These are phyloP conservation scores for Trachelus tabidus DNA, from an alignment of 2,888 invertebrate genomes.

Conservation along the genomic window DNA sequence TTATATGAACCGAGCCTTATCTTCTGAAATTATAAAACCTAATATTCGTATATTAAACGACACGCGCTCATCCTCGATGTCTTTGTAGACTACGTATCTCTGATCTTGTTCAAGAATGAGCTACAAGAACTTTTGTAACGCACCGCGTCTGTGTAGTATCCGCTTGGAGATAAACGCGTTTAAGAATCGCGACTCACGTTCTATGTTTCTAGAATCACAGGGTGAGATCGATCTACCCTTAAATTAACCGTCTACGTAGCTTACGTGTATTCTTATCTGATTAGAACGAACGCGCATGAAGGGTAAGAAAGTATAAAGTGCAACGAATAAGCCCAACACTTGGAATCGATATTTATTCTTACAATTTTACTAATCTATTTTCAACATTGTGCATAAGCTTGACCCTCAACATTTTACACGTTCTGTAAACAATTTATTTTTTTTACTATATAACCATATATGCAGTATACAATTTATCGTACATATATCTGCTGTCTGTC, in stretches of 20 bases:
- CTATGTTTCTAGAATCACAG: background rate
- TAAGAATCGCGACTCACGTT: background rate
- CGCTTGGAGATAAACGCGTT: background rate
- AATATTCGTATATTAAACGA: background rate
- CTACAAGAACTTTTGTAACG: constrained; percentile 30
- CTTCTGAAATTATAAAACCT: constrained; percentile 30
- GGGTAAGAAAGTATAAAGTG: background rate
- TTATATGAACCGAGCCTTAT: constrained; percentile 38
- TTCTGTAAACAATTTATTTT: background rate
- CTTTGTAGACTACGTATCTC: background rate
- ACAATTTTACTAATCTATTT: background rate
- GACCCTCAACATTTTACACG: background rate
- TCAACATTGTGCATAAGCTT: background rate
- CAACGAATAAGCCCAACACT: background rate
- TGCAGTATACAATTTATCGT: background rate
- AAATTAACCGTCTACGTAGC: background rate
- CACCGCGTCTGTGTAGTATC: background rate
- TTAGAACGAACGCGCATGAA: background rate
- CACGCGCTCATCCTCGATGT: background rate
- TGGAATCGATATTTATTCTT: background rate
- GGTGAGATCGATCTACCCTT: background rate
- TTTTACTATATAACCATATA: background rate
- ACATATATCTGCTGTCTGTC: background rate
- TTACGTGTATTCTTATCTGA: background rate
- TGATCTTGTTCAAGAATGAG: constrained; percentile 1